phyloP scores from a whole-genome alignment of 1,140 invertebrate species.

The Eufriesea mexicana region DNA sequence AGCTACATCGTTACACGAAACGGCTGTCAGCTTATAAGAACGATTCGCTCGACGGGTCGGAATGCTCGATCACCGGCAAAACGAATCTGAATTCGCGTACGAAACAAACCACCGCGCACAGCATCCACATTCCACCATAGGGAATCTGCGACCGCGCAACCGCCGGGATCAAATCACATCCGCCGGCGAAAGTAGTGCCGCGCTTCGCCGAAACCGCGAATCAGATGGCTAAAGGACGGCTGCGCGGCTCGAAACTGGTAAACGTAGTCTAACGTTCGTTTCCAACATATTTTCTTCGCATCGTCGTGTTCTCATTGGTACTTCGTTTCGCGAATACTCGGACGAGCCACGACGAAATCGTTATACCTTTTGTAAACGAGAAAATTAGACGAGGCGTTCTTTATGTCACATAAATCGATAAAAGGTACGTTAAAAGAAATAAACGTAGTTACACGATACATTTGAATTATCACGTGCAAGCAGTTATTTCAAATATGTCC shows the following conservation, averaged over 20 bases:
- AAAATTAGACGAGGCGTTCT: no score
- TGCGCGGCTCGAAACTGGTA: constrained; percentile 32
- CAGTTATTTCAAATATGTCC: background rate
- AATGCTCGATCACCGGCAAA: constrained; percentile 13
- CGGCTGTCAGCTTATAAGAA: constrained; percentile 6
- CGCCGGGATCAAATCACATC: constrained; percentile 72
- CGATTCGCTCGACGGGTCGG: background rate
- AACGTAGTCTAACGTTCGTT: background rate
- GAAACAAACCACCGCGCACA: constrained; percentile 77
- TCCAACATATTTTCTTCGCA: background rate
- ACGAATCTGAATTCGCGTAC: constrained; percentile 67
- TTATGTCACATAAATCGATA: background rate
- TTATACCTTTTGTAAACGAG: background rate
- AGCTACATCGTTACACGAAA: constrained; percentile 18
- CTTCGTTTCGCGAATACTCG: no score
- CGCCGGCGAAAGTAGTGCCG: constrained; percentile 61
- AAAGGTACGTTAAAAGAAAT: background rate
- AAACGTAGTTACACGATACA: background rate
- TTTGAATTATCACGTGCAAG: background rate
- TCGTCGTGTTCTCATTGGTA: background rate
- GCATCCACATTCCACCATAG: constrained; percentile 79
- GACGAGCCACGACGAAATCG: background rate
- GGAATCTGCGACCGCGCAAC: constrained; percentile 74
- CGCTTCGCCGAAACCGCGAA: constrained; percentile 58
- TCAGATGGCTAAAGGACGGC: constrained; percentile 30